Evolutionary conservation across 2,888 invertebrate genomes (phyloP), one percentile per base, ranked within the genome.

Genomic region (Thalpophila matura): DNA sequence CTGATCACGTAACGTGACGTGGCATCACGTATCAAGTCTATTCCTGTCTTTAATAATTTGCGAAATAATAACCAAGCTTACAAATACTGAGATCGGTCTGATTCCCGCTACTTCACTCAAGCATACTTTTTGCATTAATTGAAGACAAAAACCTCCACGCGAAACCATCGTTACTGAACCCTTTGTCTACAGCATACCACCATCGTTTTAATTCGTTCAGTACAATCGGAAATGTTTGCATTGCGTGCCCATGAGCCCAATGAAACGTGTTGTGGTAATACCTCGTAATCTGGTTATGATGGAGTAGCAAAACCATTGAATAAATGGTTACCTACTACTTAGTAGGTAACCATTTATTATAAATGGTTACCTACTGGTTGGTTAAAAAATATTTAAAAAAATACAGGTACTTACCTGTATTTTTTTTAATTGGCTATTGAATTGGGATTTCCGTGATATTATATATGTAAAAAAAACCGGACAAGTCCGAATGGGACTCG

Each of bases 221-320:
- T 60, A 63, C 50, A 58, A 70, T 71, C 38, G 59, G 65, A 63
- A 80, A 80, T 80, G 74, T 74, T 74, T 72, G 55, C 66, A 14
- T 80, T 72, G 69, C 79, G 78, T 80, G 79, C 65, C 56, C 42
- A 54, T 51, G 29, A 54, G 58, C 50, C 38, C 47, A 68, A 51
- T 51, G 40, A 33, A 56, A 74, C 40, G 59, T 70, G 59, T 53
- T 70, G 60, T 38, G 67, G 59, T 65, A 50, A 59, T 73, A 42
- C 40, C 42, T 55, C 14, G 16, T 66, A 43, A 71, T 51, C 37
- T 35, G 24, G 10, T 50, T 55, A 60, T 60, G 33, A 46, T 35
- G 18, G 18, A 29, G 26, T 60, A 38, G 38, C 43, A 43, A 58
- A 68, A 42, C 33, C 12, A 51, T 31, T 18, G 27, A 7, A 33